These are phyloP conservation scores for Anabacerthia variegaticeps DNA, from an alignment of 2,797 vertebrate genomes.

Conservation along the genomic window DNA sequence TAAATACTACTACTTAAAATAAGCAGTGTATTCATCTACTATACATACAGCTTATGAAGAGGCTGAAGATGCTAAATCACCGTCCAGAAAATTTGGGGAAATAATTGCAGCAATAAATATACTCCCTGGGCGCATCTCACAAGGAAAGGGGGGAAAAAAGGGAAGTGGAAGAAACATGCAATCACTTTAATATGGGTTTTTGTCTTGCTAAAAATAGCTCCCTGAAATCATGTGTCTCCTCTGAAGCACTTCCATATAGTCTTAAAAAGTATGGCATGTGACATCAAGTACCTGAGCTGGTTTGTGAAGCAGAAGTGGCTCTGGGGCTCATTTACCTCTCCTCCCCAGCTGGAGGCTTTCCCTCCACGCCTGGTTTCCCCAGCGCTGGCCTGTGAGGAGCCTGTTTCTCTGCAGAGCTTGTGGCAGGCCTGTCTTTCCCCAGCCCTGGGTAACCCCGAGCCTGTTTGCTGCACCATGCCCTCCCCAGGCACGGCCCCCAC, in stretches of 20 bases:
- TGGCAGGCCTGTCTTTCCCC: not conserved
- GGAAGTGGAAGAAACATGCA: not conserved
- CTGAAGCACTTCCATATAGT: not conserved
- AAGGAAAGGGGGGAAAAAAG: not conserved
- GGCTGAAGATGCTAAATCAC: not conserved
- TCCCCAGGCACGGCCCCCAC: not conserved
- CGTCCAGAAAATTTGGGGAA: not conserved
- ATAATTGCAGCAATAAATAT: not conserved
- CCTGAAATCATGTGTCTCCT: not conserved
- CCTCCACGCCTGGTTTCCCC: not conserved
- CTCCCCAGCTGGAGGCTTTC: not conserved
- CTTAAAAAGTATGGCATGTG: not conserved
- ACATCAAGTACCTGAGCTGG: not conserved
- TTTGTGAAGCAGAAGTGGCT: not conserved
- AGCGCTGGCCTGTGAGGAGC: rapidly evolving
- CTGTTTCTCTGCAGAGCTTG: not conserved
- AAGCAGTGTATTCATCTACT: not conserved
- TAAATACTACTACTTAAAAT: not conserved
- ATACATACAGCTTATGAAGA: not conserved
- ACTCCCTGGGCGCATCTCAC: not conserved
- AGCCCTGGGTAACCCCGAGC: not conserved
- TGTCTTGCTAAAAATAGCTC: not conserved
- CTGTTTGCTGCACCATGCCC: not conserved
- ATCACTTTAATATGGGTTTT: not conserved
- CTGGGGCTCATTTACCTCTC: not conserved